phyloP scores from a whole-genome alignment of 2,113 vertebrate genomes.

The Andinoacara biseriatus region DNA sequence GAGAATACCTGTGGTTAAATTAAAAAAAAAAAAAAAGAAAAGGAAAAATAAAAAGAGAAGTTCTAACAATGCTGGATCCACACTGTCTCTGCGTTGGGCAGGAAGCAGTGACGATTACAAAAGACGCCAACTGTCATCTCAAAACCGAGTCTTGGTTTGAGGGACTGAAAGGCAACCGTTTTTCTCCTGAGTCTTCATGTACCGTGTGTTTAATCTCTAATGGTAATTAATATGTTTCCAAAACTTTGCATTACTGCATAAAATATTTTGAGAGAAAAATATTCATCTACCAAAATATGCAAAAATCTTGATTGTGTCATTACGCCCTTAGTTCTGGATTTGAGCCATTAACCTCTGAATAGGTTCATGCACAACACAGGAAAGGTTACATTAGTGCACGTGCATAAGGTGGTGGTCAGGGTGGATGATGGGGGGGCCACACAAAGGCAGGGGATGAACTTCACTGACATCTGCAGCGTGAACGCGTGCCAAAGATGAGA shows the following conservation, averaged over 20 bases:
- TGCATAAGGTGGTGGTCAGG: not conserved
- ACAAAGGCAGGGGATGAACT: no score
- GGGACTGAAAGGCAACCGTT: not conserved
- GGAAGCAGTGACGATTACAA: slow-evolving; percentile 1
- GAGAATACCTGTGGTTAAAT: fast-evolving
- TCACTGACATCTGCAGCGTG: not conserved
- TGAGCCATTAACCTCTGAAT: not conserved
- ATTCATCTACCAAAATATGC: not conserved
- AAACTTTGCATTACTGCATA: not conserved
- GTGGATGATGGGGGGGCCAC: not conserved
- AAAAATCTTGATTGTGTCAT: not conserved
- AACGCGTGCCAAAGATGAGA: not conserved
- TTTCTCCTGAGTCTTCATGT: not conserved
- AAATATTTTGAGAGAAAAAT: not conserved
- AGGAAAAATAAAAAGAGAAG: not conserved
- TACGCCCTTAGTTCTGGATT: not conserved
- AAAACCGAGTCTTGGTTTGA: not conserved
- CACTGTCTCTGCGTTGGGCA: not conserved
- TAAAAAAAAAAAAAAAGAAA: not conserved
- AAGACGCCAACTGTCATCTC: not conserved
- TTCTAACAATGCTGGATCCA: not conserved
- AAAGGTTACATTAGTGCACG: fast-evolving
- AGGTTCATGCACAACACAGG: not conserved
- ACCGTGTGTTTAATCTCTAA: not conserved
- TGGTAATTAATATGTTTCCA: not conserved